These are phyloP conservation scores for Artibeus jamaicensis DNA, from an alignment of 2,797 vertebrate species.

Conservation along the genomic window DNA sequence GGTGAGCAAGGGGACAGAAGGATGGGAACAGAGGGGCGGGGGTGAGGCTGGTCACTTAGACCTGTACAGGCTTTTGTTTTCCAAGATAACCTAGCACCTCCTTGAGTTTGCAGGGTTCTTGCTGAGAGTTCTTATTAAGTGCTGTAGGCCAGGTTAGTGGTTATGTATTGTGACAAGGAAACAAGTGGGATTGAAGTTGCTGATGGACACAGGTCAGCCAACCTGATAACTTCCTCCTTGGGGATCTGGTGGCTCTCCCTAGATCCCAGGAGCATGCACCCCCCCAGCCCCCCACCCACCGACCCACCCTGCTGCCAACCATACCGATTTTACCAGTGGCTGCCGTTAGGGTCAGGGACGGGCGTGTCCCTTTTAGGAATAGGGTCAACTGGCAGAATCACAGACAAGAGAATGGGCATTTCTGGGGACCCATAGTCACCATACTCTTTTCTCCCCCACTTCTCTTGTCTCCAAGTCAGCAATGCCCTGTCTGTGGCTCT, in stretches of 20 bases:
- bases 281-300: too few species aligned
- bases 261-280: background rate
- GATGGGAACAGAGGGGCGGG: background rate
- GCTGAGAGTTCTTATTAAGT: background rate
- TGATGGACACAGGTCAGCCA: background rate
- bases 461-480: background rate
- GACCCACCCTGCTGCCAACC: background rate
- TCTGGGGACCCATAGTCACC: background rate
- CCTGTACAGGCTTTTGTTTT: background rate
- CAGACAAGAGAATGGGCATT: background rate
- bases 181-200: background rate
- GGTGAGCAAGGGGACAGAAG: background rate
- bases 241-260: background rate
- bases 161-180: background rate
- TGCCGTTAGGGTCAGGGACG: background rate
- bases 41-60: background rate
- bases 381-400: background rate
- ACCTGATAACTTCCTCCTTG: background rate
- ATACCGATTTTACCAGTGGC: background rate
- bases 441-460: background rate
- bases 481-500: background rate
- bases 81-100: background rate
- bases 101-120: background rate
- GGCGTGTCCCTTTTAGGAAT: background rate
- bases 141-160: background rate